Evolutionary conservation across 2,888 invertebrate genomes (phyloP).

Genomic region (Cephus runcator): DNA sequence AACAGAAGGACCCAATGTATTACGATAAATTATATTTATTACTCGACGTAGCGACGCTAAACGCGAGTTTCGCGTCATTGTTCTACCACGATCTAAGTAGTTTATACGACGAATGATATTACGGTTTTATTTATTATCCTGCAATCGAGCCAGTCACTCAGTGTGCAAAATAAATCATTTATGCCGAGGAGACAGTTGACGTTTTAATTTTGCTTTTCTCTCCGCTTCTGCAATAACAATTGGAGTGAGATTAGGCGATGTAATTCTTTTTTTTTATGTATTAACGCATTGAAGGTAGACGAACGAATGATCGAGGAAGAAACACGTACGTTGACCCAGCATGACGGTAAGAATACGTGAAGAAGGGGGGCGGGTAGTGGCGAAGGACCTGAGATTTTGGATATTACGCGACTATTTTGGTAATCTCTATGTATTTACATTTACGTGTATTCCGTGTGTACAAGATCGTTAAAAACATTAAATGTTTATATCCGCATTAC

Average conservation of each 20-base stretch:
- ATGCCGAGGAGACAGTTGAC: constrained; percentile 33
- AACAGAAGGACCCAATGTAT: neutral
- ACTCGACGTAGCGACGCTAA: constrained; percentile 4
- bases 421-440: constrained; percentile 64
- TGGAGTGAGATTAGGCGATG: neutral
- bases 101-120: constrained; percentile 47
- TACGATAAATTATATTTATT: neutral
- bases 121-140: constrained; percentile 52
- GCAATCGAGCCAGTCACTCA: constrained; percentile 45
- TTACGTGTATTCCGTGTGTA: constrained; percentile 61
- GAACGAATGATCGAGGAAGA: neutral
- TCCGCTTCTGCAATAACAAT: neutral
- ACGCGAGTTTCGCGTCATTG: neutral
- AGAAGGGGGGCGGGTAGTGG: no score
- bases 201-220: neutral
- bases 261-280: neutral
- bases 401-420: constrained; percentile 34
- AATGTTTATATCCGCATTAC: constrained; percentile 61
- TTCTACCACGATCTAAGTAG: constrained; percentile 35
- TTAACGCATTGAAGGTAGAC: neutral
- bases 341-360: neutral
- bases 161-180: constrained; percentile 49
- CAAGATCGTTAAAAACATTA: constrained; percentile 64
- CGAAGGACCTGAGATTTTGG: neutral
- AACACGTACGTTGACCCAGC: neutral